Conservation (phyloP, 2,113 vertebrate species). For the Murina feae region DNA sequence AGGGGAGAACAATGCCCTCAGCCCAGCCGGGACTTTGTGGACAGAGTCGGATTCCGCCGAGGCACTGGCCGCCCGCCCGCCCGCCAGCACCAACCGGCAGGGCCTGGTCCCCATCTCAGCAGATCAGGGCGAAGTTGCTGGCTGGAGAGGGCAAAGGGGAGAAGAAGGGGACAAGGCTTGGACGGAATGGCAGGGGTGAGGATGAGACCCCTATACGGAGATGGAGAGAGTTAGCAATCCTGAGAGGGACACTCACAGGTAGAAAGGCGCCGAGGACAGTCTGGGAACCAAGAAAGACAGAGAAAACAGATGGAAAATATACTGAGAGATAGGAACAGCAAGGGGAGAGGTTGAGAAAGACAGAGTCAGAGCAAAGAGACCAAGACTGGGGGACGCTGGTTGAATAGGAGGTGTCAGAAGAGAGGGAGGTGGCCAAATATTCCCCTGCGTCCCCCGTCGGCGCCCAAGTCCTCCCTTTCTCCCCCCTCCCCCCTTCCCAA, state of each 20-base stretch:
- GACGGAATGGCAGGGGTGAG: not conserved
- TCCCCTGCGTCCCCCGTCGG: too few species aligned
- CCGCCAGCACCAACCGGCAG: not conserved
- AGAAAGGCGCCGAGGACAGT: not conserved
- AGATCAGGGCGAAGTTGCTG: rapidly evolving
- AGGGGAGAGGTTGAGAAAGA: conserved; percentile 43
- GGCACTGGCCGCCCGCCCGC: not conserved
- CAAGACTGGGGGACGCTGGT: not conserved
- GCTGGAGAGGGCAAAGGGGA: not conserved
- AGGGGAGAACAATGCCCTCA: not conserved
- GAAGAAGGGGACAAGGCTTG: not conserved
- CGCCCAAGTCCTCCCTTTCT: too few species aligned
- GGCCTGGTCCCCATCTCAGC: not conserved
- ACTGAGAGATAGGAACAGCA: not conserved
- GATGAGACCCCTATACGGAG: not conserved
- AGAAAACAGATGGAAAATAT: conserved; percentile 67
- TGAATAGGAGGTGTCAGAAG: not conserved
- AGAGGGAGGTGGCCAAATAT: not conserved
- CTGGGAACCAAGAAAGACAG: not conserved
- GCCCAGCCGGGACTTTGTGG: not conserved
- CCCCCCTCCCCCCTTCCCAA: not conserved
- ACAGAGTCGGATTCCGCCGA: not conserved
- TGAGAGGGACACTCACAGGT: conserved; percentile 35
- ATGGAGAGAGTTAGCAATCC: conserved; percentile 44
- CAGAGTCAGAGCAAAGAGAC: conserved; percentile 14